Evolutionary conservation across 2,888 invertebrate species (phyloP), one percentile per base, ranked within the genome.

Genomic region (Ectobius pallidus): DNA sequence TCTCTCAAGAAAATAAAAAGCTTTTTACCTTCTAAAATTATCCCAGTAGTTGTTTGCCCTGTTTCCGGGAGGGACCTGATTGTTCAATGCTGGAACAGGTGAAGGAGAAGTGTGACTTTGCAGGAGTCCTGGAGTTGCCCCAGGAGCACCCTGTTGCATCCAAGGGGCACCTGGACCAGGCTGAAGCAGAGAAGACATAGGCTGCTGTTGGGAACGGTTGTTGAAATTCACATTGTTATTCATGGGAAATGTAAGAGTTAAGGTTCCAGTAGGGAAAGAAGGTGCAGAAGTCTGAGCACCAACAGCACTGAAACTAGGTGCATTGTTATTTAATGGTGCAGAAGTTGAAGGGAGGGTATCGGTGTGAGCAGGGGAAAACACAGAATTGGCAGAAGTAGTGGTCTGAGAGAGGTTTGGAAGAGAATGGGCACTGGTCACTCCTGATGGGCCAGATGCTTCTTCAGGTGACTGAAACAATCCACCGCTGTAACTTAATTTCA

Each of bases 11-110:
- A 25, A 58, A 58, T 30, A n/a, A 39, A 20, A 6, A 27, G 34
- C 14, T 16, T 79, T 79, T 87, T 90, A 94, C 94, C 95, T 95
- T 85, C 94, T 86, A 83, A 96, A 95, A 84, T 96, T 95, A 82
- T 96, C 95, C 94, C 94, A 95, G 83, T 95, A 96, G 84, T 96
- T 96, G 83, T 96, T 96, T 71, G 95, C 94, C 77, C 95, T 86
- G 83, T 93, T 94, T 32, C 95, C 95, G 42, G 95, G 95, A 46
- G 94, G 92, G 70, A 95, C 95, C 85, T 95, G 94, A 83, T 95
- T 95, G 83, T 95, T 95, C 58, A 95, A 86, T 0, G 92, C 90
- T 77, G 88, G 70, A 32, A 62, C 62, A 46, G 62, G 70, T 62
- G 46, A 62, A 25, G 62, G 55, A 32, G n/a, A 32, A 22, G 62